Evolutionary conservation across 1,140 invertebrate species (phyloP).

Genomic region (Scylla paramamosain): DNA sequence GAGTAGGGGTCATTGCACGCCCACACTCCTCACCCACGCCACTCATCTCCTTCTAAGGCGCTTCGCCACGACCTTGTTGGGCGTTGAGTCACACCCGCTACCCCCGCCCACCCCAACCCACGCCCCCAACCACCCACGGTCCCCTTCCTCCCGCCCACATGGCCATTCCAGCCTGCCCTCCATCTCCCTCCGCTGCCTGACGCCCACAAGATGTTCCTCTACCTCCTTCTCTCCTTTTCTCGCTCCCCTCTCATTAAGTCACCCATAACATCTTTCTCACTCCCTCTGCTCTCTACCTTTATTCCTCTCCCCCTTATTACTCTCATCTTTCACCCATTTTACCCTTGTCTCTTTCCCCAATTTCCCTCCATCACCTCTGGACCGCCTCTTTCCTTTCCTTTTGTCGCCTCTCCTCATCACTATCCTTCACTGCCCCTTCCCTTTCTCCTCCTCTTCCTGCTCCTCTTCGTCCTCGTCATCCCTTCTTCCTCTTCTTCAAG

Average conservation of each 20-base stretch:
- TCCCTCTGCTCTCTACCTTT: too few relatives aligned
- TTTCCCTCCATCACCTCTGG: too few relatives aligned
- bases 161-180: too few relatives aligned
- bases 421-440: background rate
- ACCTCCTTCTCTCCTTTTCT: too few relatives aligned
- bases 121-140: background rate
- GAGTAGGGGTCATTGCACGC: slow-evolving; percentile 12
- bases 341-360: too few relatives aligned
- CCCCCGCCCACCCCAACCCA: background rate
- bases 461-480: background rate
- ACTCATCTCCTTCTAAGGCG: background rate
- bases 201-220: too few relatives aligned
- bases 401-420: background rate
- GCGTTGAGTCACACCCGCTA: background rate
- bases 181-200: too few relatives aligned
- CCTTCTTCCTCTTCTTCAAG: background rate
- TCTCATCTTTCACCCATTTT: too few relatives aligned
- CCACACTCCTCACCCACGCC: background rate
- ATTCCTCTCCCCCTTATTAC: too few relatives aligned
- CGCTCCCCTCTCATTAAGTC: too few relatives aligned
- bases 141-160: background rate
- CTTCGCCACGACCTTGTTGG: background rate
- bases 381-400: too few relatives aligned
- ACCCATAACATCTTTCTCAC: too few relatives aligned
- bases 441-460: background rate